A percentile compares a stretch with the other conserved stretches of the same genome.
These are phyloP conservation scores for Geotrupes spiniger DNA, from an alignment of 2,888 invertebrate genomes.

Conservation along the genomic window DNA sequence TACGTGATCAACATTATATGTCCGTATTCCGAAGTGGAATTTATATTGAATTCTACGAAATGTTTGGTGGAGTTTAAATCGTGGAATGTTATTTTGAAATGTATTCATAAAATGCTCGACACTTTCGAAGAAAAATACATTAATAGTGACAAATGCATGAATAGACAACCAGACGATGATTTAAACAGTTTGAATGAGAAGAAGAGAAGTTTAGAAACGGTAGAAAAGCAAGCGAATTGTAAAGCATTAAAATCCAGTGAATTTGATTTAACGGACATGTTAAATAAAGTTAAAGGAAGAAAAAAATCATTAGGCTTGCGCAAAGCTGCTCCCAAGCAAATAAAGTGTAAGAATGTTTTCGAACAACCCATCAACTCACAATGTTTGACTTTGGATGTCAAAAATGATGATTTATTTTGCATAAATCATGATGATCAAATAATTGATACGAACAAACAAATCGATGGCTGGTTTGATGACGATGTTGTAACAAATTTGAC, in stretches of 20 bases:
- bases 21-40: constrained; percentile 52
- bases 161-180: constrained; percentile 40
- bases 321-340: constrained; percentile 15
- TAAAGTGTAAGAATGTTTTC: constrained; percentile 11
- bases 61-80: constrained; percentile 55
- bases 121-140: constrained; percentile 43
- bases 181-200: neutral
- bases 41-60: constrained; percentile 53
- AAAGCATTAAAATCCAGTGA: neutral
- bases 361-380: constrained; percentile 20
- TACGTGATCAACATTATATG: constrained; percentile 58
- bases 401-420: neutral
- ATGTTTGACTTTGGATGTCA: constrained; percentile 15
- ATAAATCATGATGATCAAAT: too few species aligned
- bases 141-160: constrained; percentile 29
- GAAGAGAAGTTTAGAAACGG: too few species aligned
- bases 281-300: neutral
- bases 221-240: neutral
- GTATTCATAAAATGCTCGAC: constrained; percentile 46
- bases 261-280: too few species aligned
- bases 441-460: neutral
- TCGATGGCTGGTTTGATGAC: neutral
- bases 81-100: constrained; percentile 49
- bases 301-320: constrained; percentile 2
- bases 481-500: too few species aligned